Evolutionary conservation across 1,140 invertebrate genomes (phyloP).

Genomic region (Acromyrmex charruanus): DNA sequence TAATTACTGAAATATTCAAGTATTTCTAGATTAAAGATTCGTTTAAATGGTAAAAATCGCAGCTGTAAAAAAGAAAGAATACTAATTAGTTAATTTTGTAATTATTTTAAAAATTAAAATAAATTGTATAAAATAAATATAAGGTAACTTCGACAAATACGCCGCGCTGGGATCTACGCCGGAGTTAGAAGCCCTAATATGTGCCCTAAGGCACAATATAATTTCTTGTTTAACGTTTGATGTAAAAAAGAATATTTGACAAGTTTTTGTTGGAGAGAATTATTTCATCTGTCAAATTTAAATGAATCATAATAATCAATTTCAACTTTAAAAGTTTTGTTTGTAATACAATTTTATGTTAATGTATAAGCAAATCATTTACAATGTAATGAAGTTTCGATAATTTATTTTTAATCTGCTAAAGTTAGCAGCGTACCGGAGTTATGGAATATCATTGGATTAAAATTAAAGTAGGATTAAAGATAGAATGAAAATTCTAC

Average conservation of each 20-base stretch:
- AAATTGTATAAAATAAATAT: not conserved
- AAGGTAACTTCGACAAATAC: too few species aligned
- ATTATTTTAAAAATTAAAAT: not conserved
- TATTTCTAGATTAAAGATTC: constrained; percentile 11
- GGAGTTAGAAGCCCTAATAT: too few species aligned
- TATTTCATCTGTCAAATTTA: not conserved
- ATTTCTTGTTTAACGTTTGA: not conserved
- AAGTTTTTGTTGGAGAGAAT: not conserved
- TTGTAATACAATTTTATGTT: not conserved
- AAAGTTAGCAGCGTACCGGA: not conserved
- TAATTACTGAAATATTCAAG: constrained; percentile 37
- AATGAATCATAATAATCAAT: not conserved
- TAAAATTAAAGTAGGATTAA: constrained; percentile 31
- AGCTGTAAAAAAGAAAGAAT: not conserved
- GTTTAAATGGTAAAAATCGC: not conserved
- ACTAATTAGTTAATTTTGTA: not conserved
- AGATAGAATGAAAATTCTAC: not conserved
- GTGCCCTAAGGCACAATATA: not conserved
- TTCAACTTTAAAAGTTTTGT: not conserved
- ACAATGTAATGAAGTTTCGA: not conserved
- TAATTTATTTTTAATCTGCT: constrained; percentile 10
- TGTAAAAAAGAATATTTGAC: not conserved
- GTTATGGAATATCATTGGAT: constrained; percentile 18
- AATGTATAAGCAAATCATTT: not conserved
- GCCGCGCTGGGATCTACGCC: too few species aligned